These are phyloP conservation scores for Noctua fimbriata DNA, from an alignment of 2,888 invertebrate species.

Conservation along the genomic window DNA sequence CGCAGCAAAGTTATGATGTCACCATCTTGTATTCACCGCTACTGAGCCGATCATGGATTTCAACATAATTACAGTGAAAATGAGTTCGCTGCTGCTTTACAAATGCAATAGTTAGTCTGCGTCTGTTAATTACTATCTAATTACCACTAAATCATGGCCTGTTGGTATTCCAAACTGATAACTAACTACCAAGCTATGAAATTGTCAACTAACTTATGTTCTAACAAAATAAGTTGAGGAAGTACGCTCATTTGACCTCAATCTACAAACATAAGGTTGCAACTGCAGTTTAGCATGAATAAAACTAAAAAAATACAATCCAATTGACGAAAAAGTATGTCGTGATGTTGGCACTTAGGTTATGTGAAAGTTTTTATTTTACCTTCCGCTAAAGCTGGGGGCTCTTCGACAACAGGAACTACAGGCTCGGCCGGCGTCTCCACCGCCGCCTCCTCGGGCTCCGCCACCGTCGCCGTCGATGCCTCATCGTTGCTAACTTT, in stretches of 20 bases:
- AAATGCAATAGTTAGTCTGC: conserved; percentile 36
- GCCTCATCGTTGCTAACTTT: conserved; percentile 77
- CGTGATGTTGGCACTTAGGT: conserved; percentile 80
- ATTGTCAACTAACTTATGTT: neutral
- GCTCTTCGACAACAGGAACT: conserved; percentile 66
- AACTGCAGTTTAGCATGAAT: conserved; percentile 45
- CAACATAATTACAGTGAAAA: conserved; percentile 18
- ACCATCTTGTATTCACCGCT: conserved; percentile 27
- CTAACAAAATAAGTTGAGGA: conserved; percentile 15
- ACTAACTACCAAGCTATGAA: conserved; percentile 6
- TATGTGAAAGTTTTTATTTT: conserved; percentile 80
- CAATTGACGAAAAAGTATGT: conserved; percentile 73
- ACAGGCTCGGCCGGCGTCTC: conserved; percentile 70
- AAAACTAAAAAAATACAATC: conserved; percentile 61
- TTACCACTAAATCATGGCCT: conserved; percentile 33
- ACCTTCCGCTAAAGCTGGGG: conserved; percentile 73
- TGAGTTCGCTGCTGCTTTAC: conserved; percentile 47
- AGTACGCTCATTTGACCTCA: conserved; percentile 41
- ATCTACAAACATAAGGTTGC: conserved; percentile 34
- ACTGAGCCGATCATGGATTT: conserved; percentile 21
- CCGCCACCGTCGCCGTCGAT: conserved; percentile 71
- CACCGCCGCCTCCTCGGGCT: conserved; percentile 67
- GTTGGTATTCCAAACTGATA: conserved; percentile 28
- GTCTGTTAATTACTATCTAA: conserved; percentile 45
- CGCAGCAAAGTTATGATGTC: conserved; percentile 50